Evolutionary conservation across 2,113 vertebrate genomes (phyloP), one percentile per base, ranked within the genome.

Genomic region (Sterrhoptilus dennistouni): DNA sequence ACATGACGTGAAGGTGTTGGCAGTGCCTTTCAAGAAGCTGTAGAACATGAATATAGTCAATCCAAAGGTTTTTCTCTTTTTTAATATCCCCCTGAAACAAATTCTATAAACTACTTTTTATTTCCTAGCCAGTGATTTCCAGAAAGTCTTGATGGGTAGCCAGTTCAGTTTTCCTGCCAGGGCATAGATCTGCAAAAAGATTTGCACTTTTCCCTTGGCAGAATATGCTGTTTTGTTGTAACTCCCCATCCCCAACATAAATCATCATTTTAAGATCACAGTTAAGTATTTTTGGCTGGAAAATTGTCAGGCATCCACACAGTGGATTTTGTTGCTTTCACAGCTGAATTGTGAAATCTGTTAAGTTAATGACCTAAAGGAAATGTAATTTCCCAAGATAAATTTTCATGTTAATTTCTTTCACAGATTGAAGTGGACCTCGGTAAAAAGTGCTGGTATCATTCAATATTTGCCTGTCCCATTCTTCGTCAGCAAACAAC

Each of bases 401-500:
- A 81, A 49, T n/a, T 31, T n/a, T 42, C 20, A 1, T 57, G 7
- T 86, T 83, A 7, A 83, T 77, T 93, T 87, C 66, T 96, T 95
- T 83, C 52, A 80, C 95, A 99, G 98, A 99, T 99, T 95, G 98
- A 99, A 97, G 98, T 99, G 94, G 98, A 99, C 96, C 98, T 99
- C 1, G 98, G 98, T 65, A 98, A 98, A 87, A 98, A 98, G 83
- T 98, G 98, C 95, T 99, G 98, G 98, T 99, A 99, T 96, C 98
- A 99, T 95, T 99, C 98, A 45, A 98, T 99, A 97, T 99, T 99
- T 90, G 98, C 98, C 92, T 99, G 98, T 75, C 98, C 98, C 49
- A 99, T 99, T 89, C 98, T 99, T 96, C 98, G 98, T 96, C 98
- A 99, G 85, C 98, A 99, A 97, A 99, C 98, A 47, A 99, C 98